phyloP scores from a whole-genome alignment of 2,797 vertebrate genomes.

The Pogoniulus pusillus region DNA sequence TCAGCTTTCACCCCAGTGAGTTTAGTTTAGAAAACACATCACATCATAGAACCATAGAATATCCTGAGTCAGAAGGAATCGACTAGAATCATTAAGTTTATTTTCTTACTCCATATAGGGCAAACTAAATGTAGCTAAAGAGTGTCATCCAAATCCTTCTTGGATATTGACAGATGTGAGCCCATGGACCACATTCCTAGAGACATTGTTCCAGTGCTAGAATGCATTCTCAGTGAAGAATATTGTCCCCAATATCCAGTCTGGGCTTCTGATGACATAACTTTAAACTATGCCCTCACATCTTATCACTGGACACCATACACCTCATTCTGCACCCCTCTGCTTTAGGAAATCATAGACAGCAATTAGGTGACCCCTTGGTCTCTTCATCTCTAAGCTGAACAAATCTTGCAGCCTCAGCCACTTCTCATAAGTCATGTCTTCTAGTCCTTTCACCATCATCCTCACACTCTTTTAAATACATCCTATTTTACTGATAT shows the following conservation, averaged over 20 bases:
- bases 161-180: neutral
- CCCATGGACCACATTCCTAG: too few relatives aligned
- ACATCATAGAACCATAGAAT: neutral
- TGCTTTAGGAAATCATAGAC: too few relatives aligned
- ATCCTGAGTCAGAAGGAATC: too few relatives aligned
- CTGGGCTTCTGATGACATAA: neutral
- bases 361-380: too few relatives aligned
- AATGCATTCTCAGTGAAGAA: neutral
- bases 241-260: neutral
- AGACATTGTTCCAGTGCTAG: neutral
- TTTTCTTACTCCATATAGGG: too few relatives aligned
- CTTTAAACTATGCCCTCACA: neutral
- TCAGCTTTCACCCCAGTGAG: neutral
- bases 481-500: neutral
- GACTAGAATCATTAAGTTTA: too few relatives aligned
- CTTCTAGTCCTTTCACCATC: neutral
- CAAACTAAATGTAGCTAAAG: neutral
- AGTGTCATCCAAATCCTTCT: fast-evolving
- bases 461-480: neutral
- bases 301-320: neutral
- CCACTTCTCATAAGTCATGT: too few relatives aligned
- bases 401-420: too few relatives aligned
- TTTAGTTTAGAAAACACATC: neutral
- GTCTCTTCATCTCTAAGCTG: too few relatives aligned
- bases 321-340: too few relatives aligned